Evolutionary conservation across 2,888 invertebrate species (phyloP).

Genomic region (Cerastis rubricosa): DNA sequence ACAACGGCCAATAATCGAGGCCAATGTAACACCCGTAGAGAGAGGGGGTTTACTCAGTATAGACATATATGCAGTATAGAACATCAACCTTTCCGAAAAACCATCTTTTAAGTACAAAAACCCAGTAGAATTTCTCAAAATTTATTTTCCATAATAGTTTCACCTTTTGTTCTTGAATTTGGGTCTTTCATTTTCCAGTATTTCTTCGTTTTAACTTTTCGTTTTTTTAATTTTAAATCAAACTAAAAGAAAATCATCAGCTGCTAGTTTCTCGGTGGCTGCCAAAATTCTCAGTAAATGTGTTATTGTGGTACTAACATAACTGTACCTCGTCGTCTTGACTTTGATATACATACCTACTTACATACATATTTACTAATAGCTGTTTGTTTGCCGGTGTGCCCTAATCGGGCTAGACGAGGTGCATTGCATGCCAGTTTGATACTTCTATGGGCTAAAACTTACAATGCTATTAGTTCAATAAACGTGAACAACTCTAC

Average conservation of each 20-base stretch:
- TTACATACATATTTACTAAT: not conserved
- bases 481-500: not conserved
- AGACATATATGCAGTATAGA: no score
- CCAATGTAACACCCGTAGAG: not conserved
- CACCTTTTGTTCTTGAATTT: not conserved
- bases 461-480: no score
- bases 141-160: not conserved
- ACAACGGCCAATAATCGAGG: not conserved
- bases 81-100: not conserved
- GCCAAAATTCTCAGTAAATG: slow-evolving; percentile 56
- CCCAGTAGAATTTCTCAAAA: not conserved
- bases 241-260: slow-evolving; percentile 30
- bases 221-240: slow-evolving; percentile 26
- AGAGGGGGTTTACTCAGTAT: not conserved
- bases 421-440: slow-evolving; percentile 21
- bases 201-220: not conserved
- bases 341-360: slow-evolving; percentile 12
- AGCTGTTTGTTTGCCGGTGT: not conserved
- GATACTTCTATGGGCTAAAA: not conserved
- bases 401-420: slow-evolving; percentile 3
- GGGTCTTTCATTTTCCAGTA: not conserved
- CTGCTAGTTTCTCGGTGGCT: slow-evolving; percentile 22
- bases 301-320: slow-evolving; percentile 48
- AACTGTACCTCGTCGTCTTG: slow-evolving; percentile 21
- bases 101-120: not conserved